Evolutionary conservation across 2,888 invertebrate genomes (phyloP).

Genomic region (Melinaea menophilus): DNA sequence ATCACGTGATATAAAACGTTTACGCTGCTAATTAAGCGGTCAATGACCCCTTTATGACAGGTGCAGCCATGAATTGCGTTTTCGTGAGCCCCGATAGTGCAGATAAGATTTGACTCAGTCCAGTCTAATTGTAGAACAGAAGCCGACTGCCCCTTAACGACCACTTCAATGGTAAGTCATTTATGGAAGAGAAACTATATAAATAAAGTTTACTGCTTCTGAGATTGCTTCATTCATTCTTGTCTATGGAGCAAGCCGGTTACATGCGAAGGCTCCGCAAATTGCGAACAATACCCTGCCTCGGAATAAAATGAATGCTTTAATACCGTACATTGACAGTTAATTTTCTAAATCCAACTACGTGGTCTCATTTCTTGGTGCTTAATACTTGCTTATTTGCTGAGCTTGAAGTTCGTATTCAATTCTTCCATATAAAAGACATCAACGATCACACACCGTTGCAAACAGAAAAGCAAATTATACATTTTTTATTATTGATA

Average conservation of each 20-base stretch:
- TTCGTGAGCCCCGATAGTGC: slow-evolving; percentile 68
- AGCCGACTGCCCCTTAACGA: slow-evolving; percentile 62
- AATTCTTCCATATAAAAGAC: slow-evolving; percentile 41
- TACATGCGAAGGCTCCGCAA: slow-evolving; percentile 48
- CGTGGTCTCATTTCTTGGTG: slow-evolving; percentile 16
- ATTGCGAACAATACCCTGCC: slow-evolving; percentile 57
- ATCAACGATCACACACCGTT: slow-evolving; percentile 39
- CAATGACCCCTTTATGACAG: slow-evolving; percentile 69
- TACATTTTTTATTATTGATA: background rate
- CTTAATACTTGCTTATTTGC: slow-evolving; percentile 11
- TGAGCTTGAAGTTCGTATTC: slow-evolving; percentile 9
- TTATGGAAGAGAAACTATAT: slow-evolving; percentile 67
- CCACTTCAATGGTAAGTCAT: slow-evolving; percentile 50
- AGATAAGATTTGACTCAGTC: slow-evolving; percentile 57
- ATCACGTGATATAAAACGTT: slow-evolving; percentile 61
- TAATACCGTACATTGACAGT: slow-evolving; percentile 49
- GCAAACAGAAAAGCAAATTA: background rate
- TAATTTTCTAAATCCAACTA: slow-evolving; percentile 47
- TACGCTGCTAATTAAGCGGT: slow-evolving; percentile 65
- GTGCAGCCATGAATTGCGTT: slow-evolving; percentile 70
- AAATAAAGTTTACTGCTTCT: slow-evolving; percentile 62
- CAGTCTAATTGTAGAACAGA: slow-evolving; percentile 70
- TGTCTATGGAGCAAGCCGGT: slow-evolving; percentile 61
- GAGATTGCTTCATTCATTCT: slow-evolving; percentile 74
- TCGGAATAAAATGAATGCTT: slow-evolving; percentile 51